Conservation (phyloP, 2,888 invertebrate species). For the Gortyna flavago region DNA sequence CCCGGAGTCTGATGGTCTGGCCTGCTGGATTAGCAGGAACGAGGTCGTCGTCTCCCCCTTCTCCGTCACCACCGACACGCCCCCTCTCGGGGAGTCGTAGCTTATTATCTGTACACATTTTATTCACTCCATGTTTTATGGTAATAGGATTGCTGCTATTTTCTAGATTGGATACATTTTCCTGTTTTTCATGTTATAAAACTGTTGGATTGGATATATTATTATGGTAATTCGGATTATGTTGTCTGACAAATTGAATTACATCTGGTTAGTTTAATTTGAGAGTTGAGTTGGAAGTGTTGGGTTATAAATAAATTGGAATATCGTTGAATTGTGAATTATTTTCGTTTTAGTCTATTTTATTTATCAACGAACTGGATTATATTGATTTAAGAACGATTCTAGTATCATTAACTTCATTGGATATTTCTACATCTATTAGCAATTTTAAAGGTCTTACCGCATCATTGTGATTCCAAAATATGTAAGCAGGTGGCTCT, state of each 20-base stretch:
- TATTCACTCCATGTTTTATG: conserved; percentile 68
- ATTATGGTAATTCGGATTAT: conserved; percentile 63
- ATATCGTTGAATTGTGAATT: not conserved
- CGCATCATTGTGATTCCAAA: conserved; percentile 98
- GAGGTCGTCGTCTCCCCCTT: conserved; percentile 97
- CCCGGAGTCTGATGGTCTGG: conserved; percentile 96
- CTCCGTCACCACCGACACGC: conserved; percentile 97
- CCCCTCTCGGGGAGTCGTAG: conserved; percentile 97
- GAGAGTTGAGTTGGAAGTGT: conserved; percentile 13
- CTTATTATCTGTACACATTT: conserved; percentile 94
- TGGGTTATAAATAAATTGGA: conserved; percentile 21
- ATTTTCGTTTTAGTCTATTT: not conserved
- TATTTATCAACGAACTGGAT: not conserved
- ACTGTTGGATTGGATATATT: conserved; percentile 63
- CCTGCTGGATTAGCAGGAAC: conserved; percentile 96
- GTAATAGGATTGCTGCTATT: conserved; percentile 68
- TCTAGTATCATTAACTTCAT: not conserved
- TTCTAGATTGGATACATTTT: conserved; percentile 70
- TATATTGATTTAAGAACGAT: not conserved
- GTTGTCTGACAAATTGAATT: conserved; percentile 51
- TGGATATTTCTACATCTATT: not conserved
- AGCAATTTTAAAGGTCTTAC: conserved; percentile 89
- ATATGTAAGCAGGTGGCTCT: conserved; percentile 97
- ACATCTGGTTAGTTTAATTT: conserved; percentile 65
- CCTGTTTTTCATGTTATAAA: conserved; percentile 67